Conservation (phyloP, 2,113 vertebrate species). For the Sander lucioperca region DNA sequence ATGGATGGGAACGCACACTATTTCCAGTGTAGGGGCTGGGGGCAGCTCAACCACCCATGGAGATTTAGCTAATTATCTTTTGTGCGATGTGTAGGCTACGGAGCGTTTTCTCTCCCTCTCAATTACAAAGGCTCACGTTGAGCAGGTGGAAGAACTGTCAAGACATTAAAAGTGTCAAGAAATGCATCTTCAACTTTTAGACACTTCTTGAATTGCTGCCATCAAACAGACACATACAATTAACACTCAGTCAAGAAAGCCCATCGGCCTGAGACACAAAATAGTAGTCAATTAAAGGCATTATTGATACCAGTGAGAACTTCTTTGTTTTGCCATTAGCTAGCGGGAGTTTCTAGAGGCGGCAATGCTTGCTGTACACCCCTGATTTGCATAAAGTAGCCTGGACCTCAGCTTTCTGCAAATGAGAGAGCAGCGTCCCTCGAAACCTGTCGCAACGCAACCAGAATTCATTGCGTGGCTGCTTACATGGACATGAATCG, state of each 20-base stretch:
- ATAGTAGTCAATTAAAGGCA: background rate
- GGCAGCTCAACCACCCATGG: slow-evolving; percentile 62
- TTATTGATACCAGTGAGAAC: background rate
- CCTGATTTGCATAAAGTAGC: too few species aligned
- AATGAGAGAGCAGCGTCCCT: too few species aligned
- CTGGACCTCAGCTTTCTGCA: too few species aligned
- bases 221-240: background rate
- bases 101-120: background rate
- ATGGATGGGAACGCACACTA: slow-evolving; percentile 58
- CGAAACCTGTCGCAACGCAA: too few species aligned
- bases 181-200: slow-evolving; percentile 2
- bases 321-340: background rate
- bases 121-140: background rate
- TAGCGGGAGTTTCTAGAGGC: too few species aligned
- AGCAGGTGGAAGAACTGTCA: slow-evolving; percentile 43
- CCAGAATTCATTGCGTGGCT: too few species aligned
- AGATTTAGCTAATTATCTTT: slow-evolving; percentile 78
- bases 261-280: background rate
- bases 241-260: background rate
- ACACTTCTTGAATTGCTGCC: background rate
- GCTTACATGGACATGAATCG: too few species aligned
- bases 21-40: slow-evolving; percentile 57
- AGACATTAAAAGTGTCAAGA: slow-evolving; percentile 11
- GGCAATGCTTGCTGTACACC: too few species aligned
- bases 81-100: slow-evolving; percentile 56